These are phyloP conservation scores for Teleopsis dalmanni DNA, from an alignment of 1,140 invertebrate genomes.

Conservation along the genomic window DNA sequence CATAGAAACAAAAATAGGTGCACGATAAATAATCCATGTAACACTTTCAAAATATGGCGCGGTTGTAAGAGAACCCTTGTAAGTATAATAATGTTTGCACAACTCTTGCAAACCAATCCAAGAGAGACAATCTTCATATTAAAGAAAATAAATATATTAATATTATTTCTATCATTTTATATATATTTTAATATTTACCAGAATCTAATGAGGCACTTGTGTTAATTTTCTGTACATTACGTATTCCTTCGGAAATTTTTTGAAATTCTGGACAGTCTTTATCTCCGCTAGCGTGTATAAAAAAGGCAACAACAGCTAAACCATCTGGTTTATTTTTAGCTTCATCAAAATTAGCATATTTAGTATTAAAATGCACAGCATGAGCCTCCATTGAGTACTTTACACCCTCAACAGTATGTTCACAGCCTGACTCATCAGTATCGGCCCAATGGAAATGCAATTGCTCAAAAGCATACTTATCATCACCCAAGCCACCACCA, in stretches of 20 bases:
- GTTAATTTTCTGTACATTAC: constrained; percentile 39
- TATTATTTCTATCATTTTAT: background rate
- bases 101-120: constrained; percentile 43
- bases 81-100: constrained; percentile 44
- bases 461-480: constrained; percentile 61
- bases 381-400: constrained; percentile 68
- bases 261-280: constrained; percentile 43
- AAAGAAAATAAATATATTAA: background rate
- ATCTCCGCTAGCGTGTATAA: constrained; percentile 55
- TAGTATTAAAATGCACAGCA: constrained; percentile 69
- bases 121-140: constrained; percentile 32
- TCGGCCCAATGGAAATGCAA: constrained; percentile 77
- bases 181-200: constrained; percentile 17
- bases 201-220: constrained; percentile 41
- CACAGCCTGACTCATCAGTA: constrained; percentile 61
- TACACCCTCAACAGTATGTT: constrained; percentile 65
- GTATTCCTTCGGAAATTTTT: constrained; percentile 42
- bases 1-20: constrained; percentile 60
- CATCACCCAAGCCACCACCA: constrained; percentile 55
- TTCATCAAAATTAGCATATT: constrained; percentile 59
- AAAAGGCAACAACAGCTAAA: constrained; percentile 65
- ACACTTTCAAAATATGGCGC: constrained; percentile 62
- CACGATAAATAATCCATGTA: constrained; percentile 65
- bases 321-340: constrained; percentile 67
- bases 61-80: constrained; percentile 64